Base-by-base conservation (phyloP, 2,113 vertebrate genomes). In the Suncus etruscus region DNA sequence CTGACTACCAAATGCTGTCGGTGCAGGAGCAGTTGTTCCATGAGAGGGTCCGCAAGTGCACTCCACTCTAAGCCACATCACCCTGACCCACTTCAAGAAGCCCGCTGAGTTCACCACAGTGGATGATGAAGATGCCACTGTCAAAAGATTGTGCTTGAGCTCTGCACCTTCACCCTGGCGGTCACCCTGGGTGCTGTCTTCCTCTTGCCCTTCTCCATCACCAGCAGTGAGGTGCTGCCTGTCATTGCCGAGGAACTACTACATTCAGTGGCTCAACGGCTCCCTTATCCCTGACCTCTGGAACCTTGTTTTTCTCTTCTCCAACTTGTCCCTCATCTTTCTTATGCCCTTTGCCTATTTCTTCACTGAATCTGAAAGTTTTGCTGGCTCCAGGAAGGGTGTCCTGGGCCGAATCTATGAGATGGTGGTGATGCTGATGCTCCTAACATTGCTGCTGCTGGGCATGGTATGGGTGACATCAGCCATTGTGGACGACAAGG, bases 291-390 rank as follows among this genome's bases (percentile, higher is more conserved):
- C 98, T 0, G 99, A 99, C 66, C 98, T 99, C 94, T 99, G 99
- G 99, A 99, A 99, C 95, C 96, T 99, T n/a, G 98, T 99, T 81
- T 99, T 99, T 95, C 99, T 99, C 95, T 99, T 99, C 97, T 99
- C 99, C 94, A 99, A 99, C 86, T 87, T 99, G 86, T 99, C 99
- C 70, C 97, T 99, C 66, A 98, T 99, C 94, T 99, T 99, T 97
- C 98, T 99, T 93, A 99, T 99, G 99, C 99, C 99, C 72, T 99
- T 99, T 4, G 98, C 99, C 2, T 99, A 99, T 96, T 99, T 99
- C 98, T 99, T 99, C 97, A 99, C 98, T 0, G 99, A 99, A 96
- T 99, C 99, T 0, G 99, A 99, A 96, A 99, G 99, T n/a, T 99
- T 99, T 92, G 98, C 98, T 0, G 99, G 99, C 9, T 99, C 98